Evolutionary conservation across 2,113 vertebrate species (phyloP), one percentile per base, ranked within the genome.

Genomic region (Macaca nemestrina): DNA sequence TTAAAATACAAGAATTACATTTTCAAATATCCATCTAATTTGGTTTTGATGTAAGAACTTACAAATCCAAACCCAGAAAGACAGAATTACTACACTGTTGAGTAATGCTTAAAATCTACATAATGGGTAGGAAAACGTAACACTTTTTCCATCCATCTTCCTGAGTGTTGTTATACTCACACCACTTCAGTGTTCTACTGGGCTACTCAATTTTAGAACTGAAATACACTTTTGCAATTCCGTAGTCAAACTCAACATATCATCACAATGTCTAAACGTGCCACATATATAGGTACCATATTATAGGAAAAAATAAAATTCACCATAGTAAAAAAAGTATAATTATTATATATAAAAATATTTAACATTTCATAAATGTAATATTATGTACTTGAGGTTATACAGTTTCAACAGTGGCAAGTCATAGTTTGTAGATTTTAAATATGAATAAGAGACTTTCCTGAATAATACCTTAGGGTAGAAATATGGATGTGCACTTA

Each of bases 401-500:
- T 25, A 67, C 13, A 25, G 30, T 85, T 91, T 48, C 7, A 75
- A 45, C 14, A 89, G 43, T 27, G 81, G n/a, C 30, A 67, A 40
- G 16, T 89, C 22, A 25, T 16, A 67, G 0, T 40, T 55, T 76
- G 38, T 45, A 30, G 27, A 17, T 88, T 94, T 95, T 68, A 94
- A 92, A 88, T n/a, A 48, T 10, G 86, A 91, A 13, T 35, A 61
- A 85, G 2, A 45, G 7, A 50, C 0, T 61, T 91, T 92, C 72
- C 85, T 82, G 82, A 75, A 43, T 25, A 67, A 25, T 68, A 70
- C 16, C 38, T 12, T 7, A 40, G 17, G 32, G 7, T 70, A 70
- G 14, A 70, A 96, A 78, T 97, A 68, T 52, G 5, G 94, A 76
- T 88, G 90, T 90, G 40, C 45, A 23, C 23, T 81, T 88, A 61